Evolutionary conservation across 2,113 vertebrate species (phyloP), one percentile per base, ranked within the genome.

Genomic region (Lepus europaeus): DNA sequence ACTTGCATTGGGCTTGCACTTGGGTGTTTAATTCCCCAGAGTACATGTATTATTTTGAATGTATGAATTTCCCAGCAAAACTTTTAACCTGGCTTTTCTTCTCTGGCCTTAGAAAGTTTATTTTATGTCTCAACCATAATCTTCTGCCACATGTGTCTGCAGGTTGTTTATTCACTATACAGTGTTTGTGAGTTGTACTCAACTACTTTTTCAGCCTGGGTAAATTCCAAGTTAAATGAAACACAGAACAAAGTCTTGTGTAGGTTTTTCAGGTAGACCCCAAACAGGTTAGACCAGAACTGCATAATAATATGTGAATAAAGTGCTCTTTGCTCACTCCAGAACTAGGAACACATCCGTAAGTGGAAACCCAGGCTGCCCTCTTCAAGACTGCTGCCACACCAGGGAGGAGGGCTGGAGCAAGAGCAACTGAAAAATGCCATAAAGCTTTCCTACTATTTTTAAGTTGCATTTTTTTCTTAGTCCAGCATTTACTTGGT

Each of bases 11-110:
- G 39, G 20, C 51, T 36, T 90, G 3, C 64, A 45, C 69, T 85
- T 29, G 39, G 9, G 13, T 69, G 63, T 56, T 31, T 9, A 49
- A 49, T 59, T 63, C 70, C 51, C 53, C 17, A 63, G 22, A 29
- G 72, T 93, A 7, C 17, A 80, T 61, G 53, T n/a, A 78, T 56
- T n/a, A 17, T n/a, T 70, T 88, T 82, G 59, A 88, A 76, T 82
- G 14, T 9, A 64, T 25, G 56, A 81, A 11, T 56, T 66, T 76
- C 68, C 27, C 36, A 74, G 36, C 39, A 27, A 36, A 80, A 81
- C 6, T 56, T 72, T 88, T 25, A 19, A 10, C 20, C 66, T 87
- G 39, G 19, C 11, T 64, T 88, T 74, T 87, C n/a, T 13, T 72
- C 22, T 14, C 13, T 81, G 39, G 68, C 59, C 45, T 81, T 87